Evolutionary conservation across 2,888 invertebrate genomes (phyloP).

Genomic region (Mesoligia furuncula): DNA sequence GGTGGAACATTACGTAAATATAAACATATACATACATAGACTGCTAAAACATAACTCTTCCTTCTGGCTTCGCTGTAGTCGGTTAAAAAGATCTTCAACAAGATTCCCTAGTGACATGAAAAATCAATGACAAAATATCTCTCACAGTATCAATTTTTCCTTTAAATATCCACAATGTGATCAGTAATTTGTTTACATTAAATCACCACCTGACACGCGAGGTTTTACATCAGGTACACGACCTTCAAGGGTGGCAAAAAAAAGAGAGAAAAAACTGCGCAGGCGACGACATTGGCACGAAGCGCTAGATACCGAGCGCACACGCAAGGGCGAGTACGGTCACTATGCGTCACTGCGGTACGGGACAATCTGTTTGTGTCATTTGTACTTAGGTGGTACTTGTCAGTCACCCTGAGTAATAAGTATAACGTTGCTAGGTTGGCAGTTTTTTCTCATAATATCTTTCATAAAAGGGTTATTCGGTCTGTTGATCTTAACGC

Average conservation of each 20-base stretch:
- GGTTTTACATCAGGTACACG: constrained; percentile 81
- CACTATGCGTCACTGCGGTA: constrained; percentile 67
- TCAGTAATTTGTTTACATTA: constrained; percentile 76
- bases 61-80: no score
- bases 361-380: constrained; percentile 62
- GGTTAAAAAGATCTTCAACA: neutral
- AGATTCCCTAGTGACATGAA: constrained; percentile 16
- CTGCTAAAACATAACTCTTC: no score
- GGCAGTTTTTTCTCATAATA: neutral
- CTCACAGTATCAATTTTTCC: constrained; percentile 8
- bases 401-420: constrained; percentile 25
- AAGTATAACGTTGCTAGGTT: neutral
- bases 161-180: constrained; percentile 39
- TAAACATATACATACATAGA: no score
- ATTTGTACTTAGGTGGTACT: constrained; percentile 33
- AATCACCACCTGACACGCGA: constrained; percentile 81
- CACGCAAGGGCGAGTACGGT: constrained; percentile 85
- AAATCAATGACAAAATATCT: constrained; percentile 7
- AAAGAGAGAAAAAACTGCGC: constrained; percentile 77
- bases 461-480: neutral
- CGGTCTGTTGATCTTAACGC: constrained; percentile 8
- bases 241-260: constrained; percentile 86
- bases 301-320: constrained; percentile 79
- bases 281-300: constrained; percentile 86
- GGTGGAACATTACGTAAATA: no score